Evolutionary conservation across 2,113 vertebrate genomes (phyloP).

Genomic region (Colossoma macropomum): DNA sequence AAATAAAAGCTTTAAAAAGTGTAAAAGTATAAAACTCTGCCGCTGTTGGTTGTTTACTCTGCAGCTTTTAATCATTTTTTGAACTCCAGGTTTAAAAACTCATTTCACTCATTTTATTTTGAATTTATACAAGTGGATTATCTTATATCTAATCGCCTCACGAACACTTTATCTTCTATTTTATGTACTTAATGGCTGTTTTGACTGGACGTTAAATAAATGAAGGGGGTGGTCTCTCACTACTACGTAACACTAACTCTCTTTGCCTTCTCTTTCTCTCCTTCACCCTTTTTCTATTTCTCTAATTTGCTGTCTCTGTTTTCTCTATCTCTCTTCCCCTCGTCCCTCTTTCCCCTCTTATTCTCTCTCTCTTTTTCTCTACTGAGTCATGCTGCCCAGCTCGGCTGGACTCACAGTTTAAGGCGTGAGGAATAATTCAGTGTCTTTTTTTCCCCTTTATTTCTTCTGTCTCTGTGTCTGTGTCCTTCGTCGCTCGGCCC

Average conservation of each 20-base stretch:
- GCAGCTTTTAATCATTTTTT: too few species aligned
- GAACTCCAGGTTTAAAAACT: too few species aligned
- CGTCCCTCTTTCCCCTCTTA: neutral
- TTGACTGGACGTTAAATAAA: too few species aligned
- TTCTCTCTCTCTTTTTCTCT: neutral
- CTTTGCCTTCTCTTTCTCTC: constrained; percentile 21
- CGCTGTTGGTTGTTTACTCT: too few species aligned
- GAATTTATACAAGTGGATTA: too few species aligned
- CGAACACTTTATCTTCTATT: too few species aligned
- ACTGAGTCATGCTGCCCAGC: neutral
- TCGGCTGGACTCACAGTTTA: neutral
- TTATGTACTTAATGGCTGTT: too few species aligned
- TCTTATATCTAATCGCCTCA: too few species aligned
- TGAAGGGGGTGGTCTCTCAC: too few species aligned
- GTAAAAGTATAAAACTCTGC: too few species aligned
- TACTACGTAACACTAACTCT: constrained; percentile 10
- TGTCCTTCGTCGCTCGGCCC: neutral
- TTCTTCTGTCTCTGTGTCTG: neutral
- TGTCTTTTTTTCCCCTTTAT: neutral
- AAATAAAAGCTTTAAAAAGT: too few species aligned
- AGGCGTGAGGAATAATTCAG: neutral
- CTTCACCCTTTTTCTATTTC: neutral
- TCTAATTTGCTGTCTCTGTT: neutral
- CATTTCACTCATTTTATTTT: too few species aligned
- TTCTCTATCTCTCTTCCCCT: neutral